Evolutionary conservation across 2,888 invertebrate genomes (phyloP).

Genomic region (Gymnosoma rotundatum): DNA sequence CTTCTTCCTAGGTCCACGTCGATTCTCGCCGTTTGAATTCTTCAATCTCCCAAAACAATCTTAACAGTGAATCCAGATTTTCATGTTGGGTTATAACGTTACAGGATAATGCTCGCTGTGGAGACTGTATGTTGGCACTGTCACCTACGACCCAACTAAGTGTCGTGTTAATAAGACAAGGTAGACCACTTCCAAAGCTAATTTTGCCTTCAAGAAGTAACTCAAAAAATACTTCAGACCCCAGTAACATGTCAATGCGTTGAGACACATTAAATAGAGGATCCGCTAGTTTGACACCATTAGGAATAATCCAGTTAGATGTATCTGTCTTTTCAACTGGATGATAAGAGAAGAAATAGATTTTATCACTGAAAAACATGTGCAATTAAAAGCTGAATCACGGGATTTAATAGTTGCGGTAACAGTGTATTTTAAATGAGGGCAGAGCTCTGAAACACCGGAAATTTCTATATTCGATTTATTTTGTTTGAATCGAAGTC

Average conservation of each 20-base stretch:
- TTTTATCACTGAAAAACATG: background rate
- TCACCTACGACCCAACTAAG: conserved; percentile 1
- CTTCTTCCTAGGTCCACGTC: background rate
- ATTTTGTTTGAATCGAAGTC: background rate
- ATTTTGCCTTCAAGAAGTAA: too few species aligned
- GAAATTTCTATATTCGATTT: background rate
- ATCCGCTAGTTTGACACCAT: too few species aligned
- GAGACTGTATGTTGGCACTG: background rate
- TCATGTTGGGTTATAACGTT: background rate
- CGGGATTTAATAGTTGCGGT: background rate
- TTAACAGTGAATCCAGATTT: too few species aligned
- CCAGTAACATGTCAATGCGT: too few species aligned
- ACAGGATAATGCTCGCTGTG: background rate
- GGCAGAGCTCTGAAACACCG: background rate
- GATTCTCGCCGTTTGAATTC: background rate
- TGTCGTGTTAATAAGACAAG: conserved; percentile 11
- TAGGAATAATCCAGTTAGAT: background rate
- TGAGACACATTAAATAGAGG: too few species aligned
- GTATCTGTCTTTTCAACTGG: background rate
- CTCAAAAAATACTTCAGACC: too few species aligned
- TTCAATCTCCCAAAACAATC: too few species aligned
- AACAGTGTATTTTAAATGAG: background rate
- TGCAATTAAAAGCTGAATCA: background rate
- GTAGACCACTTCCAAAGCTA: background rate
- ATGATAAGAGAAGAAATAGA: background rate